phyloP scores from a whole-genome alignment of 2,888 invertebrate genomes.

The Volucella bombylans region DNA sequence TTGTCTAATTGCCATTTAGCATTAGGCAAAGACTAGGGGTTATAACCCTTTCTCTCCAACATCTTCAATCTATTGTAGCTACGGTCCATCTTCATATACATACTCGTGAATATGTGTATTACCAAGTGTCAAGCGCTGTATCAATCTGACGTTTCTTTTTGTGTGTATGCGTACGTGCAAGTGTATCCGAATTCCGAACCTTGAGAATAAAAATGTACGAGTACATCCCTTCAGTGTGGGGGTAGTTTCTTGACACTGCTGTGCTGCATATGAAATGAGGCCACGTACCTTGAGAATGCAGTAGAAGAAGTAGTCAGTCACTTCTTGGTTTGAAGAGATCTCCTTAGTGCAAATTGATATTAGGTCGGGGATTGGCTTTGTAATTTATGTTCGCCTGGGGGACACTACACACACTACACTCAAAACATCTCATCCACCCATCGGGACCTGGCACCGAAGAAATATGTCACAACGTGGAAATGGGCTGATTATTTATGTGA shows the following conservation, averaged over 20 bases:
- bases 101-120: conserved; percentile 15
- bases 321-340: conserved; percentile 55
- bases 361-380: conserved; percentile 67
- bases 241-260: conserved; percentile 52
- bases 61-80: conserved; percentile 38
- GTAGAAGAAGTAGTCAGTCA: not conserved
- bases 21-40: not conserved
- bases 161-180: not conserved
- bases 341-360: conserved; percentile 75
- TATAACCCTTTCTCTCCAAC: conserved; percentile 34
- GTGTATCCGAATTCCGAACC: no score
- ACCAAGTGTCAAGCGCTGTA: conserved; percentile 65
- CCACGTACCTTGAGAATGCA: conserved; percentile 37
- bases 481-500: conserved; percentile 76
- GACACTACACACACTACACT: conserved; percentile 19
- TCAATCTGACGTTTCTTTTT: conserved; percentile 60
- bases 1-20: conserved; percentile 75
- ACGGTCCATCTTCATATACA: conserved; percentile 55
- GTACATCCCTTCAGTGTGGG: conserved; percentile 40
- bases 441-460: conserved; percentile 2
- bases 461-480: conserved; percentile 76
- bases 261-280: conserved; percentile 67
- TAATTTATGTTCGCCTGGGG: conserved; percentile 77
- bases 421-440: not conserved
- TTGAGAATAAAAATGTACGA: conserved; percentile 41